Percentiles rank a stretch among this genome's conserved stretches.
Evolutionary conservation across 2,797 vertebrate genomes (phyloP).

Genomic region (Vultur gryphus): DNA sequence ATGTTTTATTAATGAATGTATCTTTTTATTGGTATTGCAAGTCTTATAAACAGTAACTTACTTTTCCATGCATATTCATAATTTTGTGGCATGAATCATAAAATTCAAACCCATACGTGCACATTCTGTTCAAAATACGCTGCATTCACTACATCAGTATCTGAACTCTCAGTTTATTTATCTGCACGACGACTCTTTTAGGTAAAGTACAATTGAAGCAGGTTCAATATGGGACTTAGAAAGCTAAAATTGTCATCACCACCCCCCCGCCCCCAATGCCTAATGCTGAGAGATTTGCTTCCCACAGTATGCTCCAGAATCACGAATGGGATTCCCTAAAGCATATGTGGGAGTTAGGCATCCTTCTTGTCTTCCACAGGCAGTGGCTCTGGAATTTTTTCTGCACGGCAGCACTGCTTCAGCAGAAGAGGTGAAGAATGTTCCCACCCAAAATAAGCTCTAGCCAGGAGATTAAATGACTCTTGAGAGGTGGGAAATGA

Average conservation of each 20-base stretch:
- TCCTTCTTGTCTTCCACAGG: constrained; percentile 8
- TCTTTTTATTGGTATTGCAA: constrained; percentile 5
- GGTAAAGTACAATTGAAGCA: background rate
- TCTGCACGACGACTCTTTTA: background rate
- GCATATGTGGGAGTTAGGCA: background rate
- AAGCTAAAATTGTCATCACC: background rate
- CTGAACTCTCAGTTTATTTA: background rate
- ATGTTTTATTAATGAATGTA: constrained; percentile 34
- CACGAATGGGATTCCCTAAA: constrained; percentile 37
- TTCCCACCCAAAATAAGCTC: constrained; percentile 44
- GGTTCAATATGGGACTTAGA: background rate
- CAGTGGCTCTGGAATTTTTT: background rate
- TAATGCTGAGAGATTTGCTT: background rate
- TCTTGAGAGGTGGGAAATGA: constrained; percentile 24
- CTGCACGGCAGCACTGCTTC: background rate
- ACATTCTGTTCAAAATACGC: constrained; percentile 48
- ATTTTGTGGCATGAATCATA: constrained; percentile 33
- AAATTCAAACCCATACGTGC: constrained; percentile 38
- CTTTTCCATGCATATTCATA: constrained; percentile 58
- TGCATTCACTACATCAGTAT: background rate
- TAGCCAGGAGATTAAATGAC: constrained; percentile 14
- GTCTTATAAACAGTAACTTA: background rate
- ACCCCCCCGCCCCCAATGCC: background rate
- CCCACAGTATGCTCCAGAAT: background rate
- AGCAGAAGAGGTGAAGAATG: constrained; percentile 41